These are phyloP conservation scores for Aricia agestis DNA, from an alignment of 1,140 invertebrate genomes.

Conservation along the genomic window DNA sequence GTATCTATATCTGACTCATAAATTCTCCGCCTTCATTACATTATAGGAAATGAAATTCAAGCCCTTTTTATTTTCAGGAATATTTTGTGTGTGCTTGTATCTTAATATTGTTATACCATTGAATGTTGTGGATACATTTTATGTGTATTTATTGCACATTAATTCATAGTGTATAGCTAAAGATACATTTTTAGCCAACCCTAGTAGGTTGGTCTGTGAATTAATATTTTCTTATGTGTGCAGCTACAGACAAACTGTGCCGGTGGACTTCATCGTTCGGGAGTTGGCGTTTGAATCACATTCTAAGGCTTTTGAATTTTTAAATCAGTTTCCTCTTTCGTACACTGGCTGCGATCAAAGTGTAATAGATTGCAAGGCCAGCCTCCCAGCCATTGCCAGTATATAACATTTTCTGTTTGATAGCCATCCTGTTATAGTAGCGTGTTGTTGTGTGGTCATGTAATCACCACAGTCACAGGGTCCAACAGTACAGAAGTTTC, in stretches of 20 bases:
- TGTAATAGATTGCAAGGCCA: slow-evolving; percentile 91
- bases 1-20: too few relatives aligned
- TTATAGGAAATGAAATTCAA: background rate
- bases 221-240: slow-evolving; percentile 79
- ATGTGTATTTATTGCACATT: background rate
- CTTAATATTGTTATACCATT: background rate
- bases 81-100: background rate
- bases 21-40: background rate
- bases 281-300: slow-evolving; percentile 90
- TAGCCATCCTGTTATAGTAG: slow-evolving; percentile 55
- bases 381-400: slow-evolving; percentile 79
- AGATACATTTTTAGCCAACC: slow-evolving; percentile 14
- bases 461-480: slow-evolving; percentile 47
- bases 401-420: slow-evolving; percentile 70
- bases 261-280: slow-evolving; percentile 88
- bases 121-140: too few relatives aligned
- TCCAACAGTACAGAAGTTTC: slow-evolving; percentile 32
- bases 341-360: slow-evolving; percentile 83
- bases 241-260: slow-evolving; percentile 95
- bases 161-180: background rate
- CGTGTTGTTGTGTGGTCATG: slow-evolving; percentile 64
- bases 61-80: background rate
- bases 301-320: slow-evolving; percentile 91
- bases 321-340: slow-evolving; percentile 86
- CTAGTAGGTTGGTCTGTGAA: slow-evolving; percentile 46